These are phyloP conservation scores for Holacanthus passer DNA, from an alignment of 2,113 vertebrate genomes.

Conservation along the genomic window DNA sequence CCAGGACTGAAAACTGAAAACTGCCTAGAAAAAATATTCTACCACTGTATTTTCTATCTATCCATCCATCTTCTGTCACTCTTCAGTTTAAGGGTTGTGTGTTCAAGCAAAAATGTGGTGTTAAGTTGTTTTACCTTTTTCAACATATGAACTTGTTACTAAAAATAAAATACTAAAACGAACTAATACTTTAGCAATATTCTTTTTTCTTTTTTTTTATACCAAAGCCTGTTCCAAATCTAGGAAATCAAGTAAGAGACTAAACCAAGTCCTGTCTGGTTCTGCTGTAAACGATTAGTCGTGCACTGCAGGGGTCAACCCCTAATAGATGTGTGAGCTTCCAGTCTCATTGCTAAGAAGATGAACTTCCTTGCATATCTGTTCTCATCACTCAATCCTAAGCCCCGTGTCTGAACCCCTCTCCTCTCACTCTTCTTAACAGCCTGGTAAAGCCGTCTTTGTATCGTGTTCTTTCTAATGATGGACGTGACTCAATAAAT, in stretches of 20 bases:
- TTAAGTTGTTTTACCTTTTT: no score
- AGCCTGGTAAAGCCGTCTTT: constrained; percentile 59
- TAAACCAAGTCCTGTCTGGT: neutral
- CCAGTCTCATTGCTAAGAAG: constrained; percentile 46
- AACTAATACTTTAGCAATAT: neutral
- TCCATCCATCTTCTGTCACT: no score
- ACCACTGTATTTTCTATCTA: no score
- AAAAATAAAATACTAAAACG: neutral
- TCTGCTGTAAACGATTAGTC: constrained; percentile 27
- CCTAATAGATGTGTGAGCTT: constrained; percentile 32
- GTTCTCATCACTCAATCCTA: constrained; percentile 53
- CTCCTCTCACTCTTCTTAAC: constrained; percentile 53
- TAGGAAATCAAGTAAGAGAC: neutral
- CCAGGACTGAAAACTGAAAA: neutral
- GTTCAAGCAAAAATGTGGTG: no score
- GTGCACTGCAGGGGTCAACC: constrained; percentile 27
- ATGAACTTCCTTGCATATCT: constrained; percentile 56
- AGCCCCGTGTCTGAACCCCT: constrained; percentile 49
- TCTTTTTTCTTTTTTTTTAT: no score
- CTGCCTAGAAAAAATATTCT: neutral
- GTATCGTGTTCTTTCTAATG: constrained; percentile 44
- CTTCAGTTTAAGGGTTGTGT: no score
- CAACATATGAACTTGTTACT: neutral
- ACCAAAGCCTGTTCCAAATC: neutral
- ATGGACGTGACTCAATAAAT: constrained; percentile 64